These are phyloP conservation scores for Meloe dianella DNA, from an alignment of 2,888 invertebrate species.

Conservation along the genomic window DNA sequence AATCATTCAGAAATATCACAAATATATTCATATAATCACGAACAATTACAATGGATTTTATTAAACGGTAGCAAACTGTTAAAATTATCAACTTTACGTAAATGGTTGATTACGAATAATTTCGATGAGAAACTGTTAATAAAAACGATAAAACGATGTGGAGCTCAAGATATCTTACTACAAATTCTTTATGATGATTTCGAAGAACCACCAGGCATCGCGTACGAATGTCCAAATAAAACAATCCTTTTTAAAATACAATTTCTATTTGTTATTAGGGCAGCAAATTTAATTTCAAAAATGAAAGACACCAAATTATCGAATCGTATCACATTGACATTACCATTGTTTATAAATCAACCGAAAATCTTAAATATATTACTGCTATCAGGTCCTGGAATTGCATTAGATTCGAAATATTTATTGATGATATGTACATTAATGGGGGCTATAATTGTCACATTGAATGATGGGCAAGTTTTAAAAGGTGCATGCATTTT, in stretches of 20 bases:
- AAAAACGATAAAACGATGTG: background rate
- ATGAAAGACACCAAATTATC: constrained; percentile 7
- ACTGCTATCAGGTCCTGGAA: background rate
- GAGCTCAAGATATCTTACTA: constrained; percentile 2
- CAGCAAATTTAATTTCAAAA: constrained; percentile 4
- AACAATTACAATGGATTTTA: constrained; percentile 11
- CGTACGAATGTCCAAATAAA: background rate
- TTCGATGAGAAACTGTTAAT: background rate
- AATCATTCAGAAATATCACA: constrained; percentile 6
- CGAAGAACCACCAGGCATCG: background rate
- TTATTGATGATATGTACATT: constrained; percentile 4
- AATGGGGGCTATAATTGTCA: constrained; percentile 4
- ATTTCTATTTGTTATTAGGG: background rate
- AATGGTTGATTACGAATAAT: constrained; percentile 2
- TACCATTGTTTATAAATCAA: background rate
- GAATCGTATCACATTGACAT: background rate
- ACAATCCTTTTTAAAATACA: background rate
- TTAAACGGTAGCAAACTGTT: background rate
- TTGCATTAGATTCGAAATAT: background rate
- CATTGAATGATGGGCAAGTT: constrained; percentile 7
- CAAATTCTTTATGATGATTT: background rate
- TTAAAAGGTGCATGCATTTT: constrained; percentile 7
- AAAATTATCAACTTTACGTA: background rate
- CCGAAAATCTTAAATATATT: background rate
- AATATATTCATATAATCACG: background rate